Percentiles rank a stretch among this genome's conserved stretches.
These are phyloP conservation scores for Corbicula japonica DNA, from an alignment of 2,888 invertebrate species.

Conservation along the genomic window DNA sequence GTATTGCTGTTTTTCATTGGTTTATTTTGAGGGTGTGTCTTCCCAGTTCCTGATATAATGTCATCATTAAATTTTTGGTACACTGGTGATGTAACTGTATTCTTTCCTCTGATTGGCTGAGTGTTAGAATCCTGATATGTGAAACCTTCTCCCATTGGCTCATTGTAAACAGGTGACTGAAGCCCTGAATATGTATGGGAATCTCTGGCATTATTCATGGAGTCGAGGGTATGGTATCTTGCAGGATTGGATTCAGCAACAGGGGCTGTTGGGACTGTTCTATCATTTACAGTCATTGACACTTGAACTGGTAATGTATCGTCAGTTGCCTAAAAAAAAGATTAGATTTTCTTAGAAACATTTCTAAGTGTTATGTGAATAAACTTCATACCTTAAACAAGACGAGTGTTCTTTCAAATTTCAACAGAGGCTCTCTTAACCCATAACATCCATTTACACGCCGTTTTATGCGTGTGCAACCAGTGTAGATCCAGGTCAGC, in stretches of 20 bases:
- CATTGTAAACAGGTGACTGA: constrained; percentile 5
- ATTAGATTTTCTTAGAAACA: too few species aligned
- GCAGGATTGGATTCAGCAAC: constrained; percentile 6
- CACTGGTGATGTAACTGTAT: constrained; percentile 33
- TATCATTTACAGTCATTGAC: too few species aligned
- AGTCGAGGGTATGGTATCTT: constrained; percentile 20
- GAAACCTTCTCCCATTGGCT: constrained; percentile 24
- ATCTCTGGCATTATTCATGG: constrained; percentile 1
- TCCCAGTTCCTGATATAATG: constrained; percentile 1
- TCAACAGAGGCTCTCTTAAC: too few species aligned
- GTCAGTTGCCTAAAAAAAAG: constrained; percentile 1
- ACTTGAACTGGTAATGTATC: neutral
- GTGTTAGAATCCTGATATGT: constrained; percentile 5
- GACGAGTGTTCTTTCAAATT: too few species aligned
- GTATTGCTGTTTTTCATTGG: constrained; percentile 10
- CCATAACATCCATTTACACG: too few species aligned
- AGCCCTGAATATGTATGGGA: constrained; percentile 33
- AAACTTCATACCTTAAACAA: too few species aligned
- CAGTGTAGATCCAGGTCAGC: too few species aligned
- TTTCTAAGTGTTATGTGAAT: too few species aligned
- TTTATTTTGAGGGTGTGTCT: constrained; percentile 7
- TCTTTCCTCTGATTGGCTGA: constrained; percentile 15
- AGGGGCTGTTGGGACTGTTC: constrained; percentile 5
- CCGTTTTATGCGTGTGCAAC: too few species aligned
- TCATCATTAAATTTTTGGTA: constrained; percentile 34